A percentile compares a stretch with the other conserved stretches of the same genome.
These are phyloP conservation scores for Silurus aristotelis DNA, from an alignment of 2,797 vertebrate genomes.

Conservation along the genomic window DNA sequence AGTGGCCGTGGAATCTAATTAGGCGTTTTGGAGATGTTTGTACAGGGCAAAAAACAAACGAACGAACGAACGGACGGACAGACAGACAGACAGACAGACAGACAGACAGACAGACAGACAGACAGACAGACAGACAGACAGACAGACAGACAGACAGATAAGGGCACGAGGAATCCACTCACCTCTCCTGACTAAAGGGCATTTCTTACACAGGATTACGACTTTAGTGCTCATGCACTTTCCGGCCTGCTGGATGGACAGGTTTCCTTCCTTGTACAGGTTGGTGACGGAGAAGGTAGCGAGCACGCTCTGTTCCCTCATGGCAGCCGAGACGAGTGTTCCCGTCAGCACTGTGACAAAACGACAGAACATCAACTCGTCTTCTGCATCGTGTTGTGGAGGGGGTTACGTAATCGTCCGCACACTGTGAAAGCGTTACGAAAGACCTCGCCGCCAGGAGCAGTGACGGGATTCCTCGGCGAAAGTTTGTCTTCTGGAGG, in stretches of 20 bases:
- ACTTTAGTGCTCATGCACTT: slow-evolving; percentile 83
- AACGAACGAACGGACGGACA: too few relatives aligned
- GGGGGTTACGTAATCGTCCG: background rate
- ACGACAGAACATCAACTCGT: background rate
- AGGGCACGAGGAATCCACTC: background rate
- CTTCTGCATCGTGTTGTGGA: background rate
- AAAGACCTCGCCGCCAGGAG: background rate
- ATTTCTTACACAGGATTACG: slow-evolving; percentile 79
- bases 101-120: too few relatives aligned
- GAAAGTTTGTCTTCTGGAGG: background rate
- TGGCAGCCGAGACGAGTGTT: slow-evolving; percentile 74
- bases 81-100: too few relatives aligned
- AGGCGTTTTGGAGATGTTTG: background rate
- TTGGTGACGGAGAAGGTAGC: slow-evolving; percentile 80
- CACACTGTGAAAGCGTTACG: background rate
- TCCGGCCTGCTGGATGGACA: slow-evolving; percentile 83
- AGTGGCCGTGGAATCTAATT: background rate
- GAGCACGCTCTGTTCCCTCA: slow-evolving; percentile 73
- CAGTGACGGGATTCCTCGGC: background rate
- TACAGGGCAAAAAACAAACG: too few relatives aligned
- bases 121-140: too few relatives aligned
- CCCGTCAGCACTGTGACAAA: slow-evolving; percentile 75
- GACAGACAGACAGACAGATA: too few relatives aligned
- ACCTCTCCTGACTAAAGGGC: slow-evolving; percentile 83
- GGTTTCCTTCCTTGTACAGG: slow-evolving; percentile 80